These are phyloP conservation scores for Actinia equina DNA, from an alignment of 64 coral and sea anemone genomes.

Conservation along the genomic window DNA sequence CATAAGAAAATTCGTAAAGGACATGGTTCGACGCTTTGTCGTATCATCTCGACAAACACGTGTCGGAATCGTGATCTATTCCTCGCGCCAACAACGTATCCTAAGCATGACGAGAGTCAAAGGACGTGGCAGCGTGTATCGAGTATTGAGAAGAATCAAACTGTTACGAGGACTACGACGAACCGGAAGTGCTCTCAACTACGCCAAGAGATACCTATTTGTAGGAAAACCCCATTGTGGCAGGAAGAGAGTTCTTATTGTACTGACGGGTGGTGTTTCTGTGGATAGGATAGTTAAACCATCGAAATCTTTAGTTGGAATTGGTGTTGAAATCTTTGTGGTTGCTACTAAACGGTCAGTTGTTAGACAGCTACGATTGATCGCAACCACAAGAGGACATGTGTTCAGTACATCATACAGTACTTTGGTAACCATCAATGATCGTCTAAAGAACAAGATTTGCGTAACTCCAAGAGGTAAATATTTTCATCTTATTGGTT, in stretches of 20 bases:
- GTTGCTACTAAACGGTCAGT: no score
- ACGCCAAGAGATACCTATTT: slow-evolving; percentile 27
- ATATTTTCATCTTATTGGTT: no score
- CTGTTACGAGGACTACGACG: not conserved
- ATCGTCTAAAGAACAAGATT: no score
- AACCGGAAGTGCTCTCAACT: slow-evolving; percentile 17
- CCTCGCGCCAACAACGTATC: not conserved
- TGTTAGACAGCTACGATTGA: no score
- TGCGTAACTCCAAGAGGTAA: no score
- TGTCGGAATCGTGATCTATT: slow-evolving; percentile 31
- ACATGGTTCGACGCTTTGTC: slow-evolving; percentile 24
- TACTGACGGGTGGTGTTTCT: not conserved
- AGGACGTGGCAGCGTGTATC: not conserved
- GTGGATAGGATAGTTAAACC: not conserved
- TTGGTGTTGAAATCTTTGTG: no score
- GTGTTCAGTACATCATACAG: no score
- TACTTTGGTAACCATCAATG: no score
- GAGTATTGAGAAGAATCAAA: slow-evolving; percentile 21
- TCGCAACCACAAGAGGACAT: no score
- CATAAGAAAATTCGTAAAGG: slow-evolving; percentile 33
- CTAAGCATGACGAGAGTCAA: not conserved
- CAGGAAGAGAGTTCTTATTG: slow-evolving; percentile 5
- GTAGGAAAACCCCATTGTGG: slow-evolving; percentile 11
- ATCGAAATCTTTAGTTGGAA: no score
- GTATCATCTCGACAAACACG: slow-evolving; percentile 30